Evolutionary conservation across 2,797 vertebrate species (phyloP), one percentile per base, ranked within the genome.

Genomic region (Sebastes dallii): DNA sequence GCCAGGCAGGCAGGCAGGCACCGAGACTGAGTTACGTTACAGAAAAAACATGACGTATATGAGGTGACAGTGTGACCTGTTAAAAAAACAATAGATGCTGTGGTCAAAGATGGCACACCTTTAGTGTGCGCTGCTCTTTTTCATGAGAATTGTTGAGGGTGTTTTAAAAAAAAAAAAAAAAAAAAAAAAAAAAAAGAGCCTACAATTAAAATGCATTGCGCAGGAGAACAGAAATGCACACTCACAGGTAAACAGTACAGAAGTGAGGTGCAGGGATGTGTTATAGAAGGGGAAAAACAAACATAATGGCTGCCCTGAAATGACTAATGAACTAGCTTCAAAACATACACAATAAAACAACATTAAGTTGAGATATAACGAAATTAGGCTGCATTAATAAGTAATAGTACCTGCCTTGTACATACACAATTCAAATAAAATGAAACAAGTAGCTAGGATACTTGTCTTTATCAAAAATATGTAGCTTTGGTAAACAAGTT

Each of bases 401-500:
- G 90, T 91, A 92, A 91, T 93, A 94, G 94, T 94, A 95, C 92
- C 93, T 92, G 92, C 90, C 92, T 93, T 92, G 91, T 91, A 94
- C 91, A 94, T 93, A 94, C 80, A 94, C 80, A 89, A 92, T 87
- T 92, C 89, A 92, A 93, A 95, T 85, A 90, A 95, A 96, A 95
- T 95, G 95, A 94, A 93, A 95, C 96, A 96, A 95, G 93, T 94
- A 94, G 92, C 95, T 95, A 96, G 81, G 89, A 88, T 93, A 95
- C 95, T 95, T 93, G 92, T 95, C 93, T 95, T 46, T 96, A 96
- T 96, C 95, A 96, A 96, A 97, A 97, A 97, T 95, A 96, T 94
- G 95, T 96, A 96, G 96, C 96, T 97, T 96, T 96, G 96, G 96
- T 96, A 96, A 96, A 96, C 95, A 95, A 94, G 94, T 95, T 94